Evolutionary conservation across 2,888 invertebrate species (phyloP), one percentile per base, ranked within the genome.

Genomic region (Epinotia bilunana): DNA sequence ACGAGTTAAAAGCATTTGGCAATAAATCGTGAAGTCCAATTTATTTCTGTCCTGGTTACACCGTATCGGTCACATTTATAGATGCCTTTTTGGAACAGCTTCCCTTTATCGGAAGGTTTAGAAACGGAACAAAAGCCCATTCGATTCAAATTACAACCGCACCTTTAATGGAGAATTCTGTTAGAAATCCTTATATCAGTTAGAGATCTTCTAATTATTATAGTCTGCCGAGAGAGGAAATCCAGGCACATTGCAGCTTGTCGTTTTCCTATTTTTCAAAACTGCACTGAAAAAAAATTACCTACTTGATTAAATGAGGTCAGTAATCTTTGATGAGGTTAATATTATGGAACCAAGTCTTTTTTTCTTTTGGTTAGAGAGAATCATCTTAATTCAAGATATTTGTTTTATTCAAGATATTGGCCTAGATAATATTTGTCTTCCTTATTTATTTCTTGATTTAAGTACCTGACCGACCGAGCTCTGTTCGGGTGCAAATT

Each of bases 1-100:
- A 85, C 84, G 89, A 87, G 90, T 90, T 92, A 91, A 93, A 88
- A 93, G 93, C 92, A 90, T 92, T 93, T 84, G 90, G 90, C 86
- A 87, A 93, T 93, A 93, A 93, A 93, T 93, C 91, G 84, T 86
- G 83, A 83, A 84, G 86, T 83, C 88, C 90, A 91, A 92, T 92
- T 91, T 91, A 91, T 90, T 89, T 87, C 87, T 89, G 89, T 89
- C 90, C 87, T 84, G 86, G 83, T 86, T 88, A 84, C 87, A n/a
- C n/a, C n/a, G 87, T 89, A 88, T 89, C 84, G 88, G 86, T 85
- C 84, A 85, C 88, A 84, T 88, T 90, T 89, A 88, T 81, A 81
- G 80, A 79, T 80, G 86, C 90, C 89, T 89, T 90, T 90, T 88
- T 80, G 82, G 87, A 84, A 83, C 83, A 81, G 85, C 82, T 88